Conservation (phyloP, 2,797 vertebrate genomes). For the Xiphophorus birchmanni region DNA sequence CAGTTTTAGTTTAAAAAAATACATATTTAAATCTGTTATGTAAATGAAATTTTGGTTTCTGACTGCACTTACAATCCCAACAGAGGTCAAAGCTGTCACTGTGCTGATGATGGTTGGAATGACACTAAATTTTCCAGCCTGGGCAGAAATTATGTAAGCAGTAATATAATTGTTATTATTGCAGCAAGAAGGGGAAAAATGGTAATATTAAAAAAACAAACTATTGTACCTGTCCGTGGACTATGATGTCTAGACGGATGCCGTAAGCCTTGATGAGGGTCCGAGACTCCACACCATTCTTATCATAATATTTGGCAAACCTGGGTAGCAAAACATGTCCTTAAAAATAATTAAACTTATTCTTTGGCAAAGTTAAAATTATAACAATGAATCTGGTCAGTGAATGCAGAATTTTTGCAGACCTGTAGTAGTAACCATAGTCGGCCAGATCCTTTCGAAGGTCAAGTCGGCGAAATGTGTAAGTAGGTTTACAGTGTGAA, state of each 20-base stretch:
- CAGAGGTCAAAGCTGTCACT: constrained; percentile 91
- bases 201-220: not conserved
- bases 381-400: not conserved
- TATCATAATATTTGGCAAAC: constrained; percentile 89
- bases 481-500: constrained; percentile 83
- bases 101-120: constrained; percentile 93
- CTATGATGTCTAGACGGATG: constrained; percentile 90
- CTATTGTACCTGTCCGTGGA: constrained; percentile 87
- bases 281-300: constrained; percentile 80
- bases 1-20: not conserved
- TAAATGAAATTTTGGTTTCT: not conserved
- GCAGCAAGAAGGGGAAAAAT: not conserved
- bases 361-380: not conserved
- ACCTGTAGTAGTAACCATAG: constrained; percentile 89
- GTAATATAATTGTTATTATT: not conserved
- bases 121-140: constrained; percentile 93
- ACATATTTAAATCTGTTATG: too few relatives aligned
- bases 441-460: constrained; percentile 75
- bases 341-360: not conserved
- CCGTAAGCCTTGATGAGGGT: constrained; percentile 89
- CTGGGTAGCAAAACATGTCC: constrained; percentile 61
- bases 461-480: constrained; percentile 88
- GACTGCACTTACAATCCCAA: constrained; percentile 87
- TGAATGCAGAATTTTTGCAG: not conserved
- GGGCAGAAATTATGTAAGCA: constrained; percentile 29